Base-by-base conservation (phyloP, 2,797 vertebrate species). In the Muraenolepis orangiensis region DNA sequence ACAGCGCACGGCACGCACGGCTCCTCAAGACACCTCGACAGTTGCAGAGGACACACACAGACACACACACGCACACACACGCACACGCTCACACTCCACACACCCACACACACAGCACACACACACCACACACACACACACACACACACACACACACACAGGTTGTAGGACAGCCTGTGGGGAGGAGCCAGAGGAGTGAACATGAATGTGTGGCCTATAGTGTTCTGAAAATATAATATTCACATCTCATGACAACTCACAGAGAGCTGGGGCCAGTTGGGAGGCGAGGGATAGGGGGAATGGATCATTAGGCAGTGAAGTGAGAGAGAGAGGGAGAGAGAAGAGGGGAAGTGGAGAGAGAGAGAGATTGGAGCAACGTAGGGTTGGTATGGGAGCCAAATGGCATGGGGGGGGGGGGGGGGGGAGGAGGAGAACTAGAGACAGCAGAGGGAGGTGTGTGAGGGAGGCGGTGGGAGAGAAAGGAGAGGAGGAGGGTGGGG, bases 41-140 rank as follows among this genome's bases (percentile, higher is more conserved):
- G n/a, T n/a, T n/a, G n/a, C n/a, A n/a, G n/a, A n/a, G n/a, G n/a
- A n/a, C n/a, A n/a, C n/a, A n/a, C n/a, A n/a, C n/a, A n/a, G n/a
- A n/a, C 69, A 73, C 46, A 46, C 40, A 74, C 67, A 57, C n/a
- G 29, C 46, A 51, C 46, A 32, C 61, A 42, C 38, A 71, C 28
- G 6, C 31, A 36, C 20, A 67, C 6, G 30, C 31, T 14, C 38
- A 26, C 78, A 40, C 12, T 14, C 3, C 29, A 46, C 66, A 42
- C 57, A 73, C 64, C 40, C 26, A 71, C 67, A 69, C 30, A 36
- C 1, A 23, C 61, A 42, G 4, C 36, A 66, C 34, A 20, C 32
- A 57, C 20, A 51, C 11, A 30, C 42, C 31, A n/a, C 38, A 26
- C 74, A 61, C 29, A 46, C 66, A 64, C 68, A 70, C 64, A 40